Conservation (phyloP, 1,140 invertebrate species). For the Drosophila guanche region DNA sequence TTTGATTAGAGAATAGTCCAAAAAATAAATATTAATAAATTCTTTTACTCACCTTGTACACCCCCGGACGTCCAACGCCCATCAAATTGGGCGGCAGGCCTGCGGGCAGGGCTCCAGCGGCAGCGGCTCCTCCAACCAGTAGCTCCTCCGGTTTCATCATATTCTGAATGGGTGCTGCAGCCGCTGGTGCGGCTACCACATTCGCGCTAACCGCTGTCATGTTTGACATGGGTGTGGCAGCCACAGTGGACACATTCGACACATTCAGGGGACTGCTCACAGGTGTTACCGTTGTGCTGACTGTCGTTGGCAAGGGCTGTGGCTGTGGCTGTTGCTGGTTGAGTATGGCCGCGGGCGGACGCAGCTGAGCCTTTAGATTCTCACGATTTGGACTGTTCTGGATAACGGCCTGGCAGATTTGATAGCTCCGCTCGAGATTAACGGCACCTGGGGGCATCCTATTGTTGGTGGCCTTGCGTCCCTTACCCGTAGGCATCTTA, state of each 20-base stretch:
- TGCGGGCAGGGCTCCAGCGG: constrained; percentile 50
- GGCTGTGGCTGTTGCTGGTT: constrained; percentile 79
- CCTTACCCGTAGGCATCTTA: constrained; percentile 76
- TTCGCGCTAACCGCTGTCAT: constrained; percentile 45
- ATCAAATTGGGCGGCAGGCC: constrained; percentile 74
- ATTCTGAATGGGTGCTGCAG: constrained; percentile 55
- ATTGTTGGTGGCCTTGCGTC: constrained; percentile 85
- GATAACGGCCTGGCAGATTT: constrained; percentile 97
- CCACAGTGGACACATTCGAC: constrained; percentile 58
- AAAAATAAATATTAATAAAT: background rate
- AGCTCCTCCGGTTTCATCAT: constrained; percentile 66
- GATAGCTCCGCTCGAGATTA: constrained; percentile 96
- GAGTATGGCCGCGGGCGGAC: constrained; percentile 90
- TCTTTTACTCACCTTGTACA: constrained; percentile 67
- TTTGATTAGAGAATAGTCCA: background rate
- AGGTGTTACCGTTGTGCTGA: constrained; percentile 16
- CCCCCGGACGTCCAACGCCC: constrained; percentile 78
- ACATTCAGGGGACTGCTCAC: constrained; percentile 37
- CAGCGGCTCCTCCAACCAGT: constrained; percentile 55
- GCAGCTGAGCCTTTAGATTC: constrained; percentile 92
- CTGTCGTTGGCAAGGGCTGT: constrained; percentile 29
- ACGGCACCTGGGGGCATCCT: constrained; percentile 94
- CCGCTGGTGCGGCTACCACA: constrained; percentile 35
- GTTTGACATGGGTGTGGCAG: constrained; percentile 62
- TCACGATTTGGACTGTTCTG: constrained; percentile 95